phyloP scores from a whole-genome alignment of 2,113 vertebrate species.

The Phrynosoma blainvillii region DNA sequence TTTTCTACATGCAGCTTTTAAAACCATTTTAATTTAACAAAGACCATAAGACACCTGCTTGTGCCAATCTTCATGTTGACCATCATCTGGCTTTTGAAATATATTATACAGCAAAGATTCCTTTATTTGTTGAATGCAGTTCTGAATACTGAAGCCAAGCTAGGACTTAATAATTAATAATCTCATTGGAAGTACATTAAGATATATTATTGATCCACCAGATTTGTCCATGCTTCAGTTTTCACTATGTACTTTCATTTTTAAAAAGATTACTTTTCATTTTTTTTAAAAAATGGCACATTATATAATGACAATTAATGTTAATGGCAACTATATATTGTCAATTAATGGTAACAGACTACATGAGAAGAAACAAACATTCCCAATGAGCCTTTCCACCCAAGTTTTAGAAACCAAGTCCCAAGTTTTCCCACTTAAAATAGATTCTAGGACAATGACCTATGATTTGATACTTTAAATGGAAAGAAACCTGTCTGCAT shows the following conservation, averaged over 20 bases:
- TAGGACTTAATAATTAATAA: not conserved
- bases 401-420: not conserved
- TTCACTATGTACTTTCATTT: not conserved
- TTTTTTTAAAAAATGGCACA: not conserved
- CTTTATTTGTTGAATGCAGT: not conserved
- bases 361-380: not conserved
- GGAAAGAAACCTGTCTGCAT: not conserved
- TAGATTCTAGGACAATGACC: not conserved
- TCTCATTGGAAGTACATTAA: not conserved
- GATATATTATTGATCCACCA: not conserved
- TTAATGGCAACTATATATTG: not conserved
- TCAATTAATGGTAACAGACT: not conserved
- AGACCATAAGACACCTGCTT: not conserved
- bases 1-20: not conserved
- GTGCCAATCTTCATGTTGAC: not conserved
- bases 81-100: not conserved
- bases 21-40: slow-evolving; percentile 1
- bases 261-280: not conserved
- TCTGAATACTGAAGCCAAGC: not conserved
- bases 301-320: not conserved
- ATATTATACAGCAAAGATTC: not conserved
- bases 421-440: not conserved
- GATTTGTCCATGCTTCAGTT: not conserved
- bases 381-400: not conserved
- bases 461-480: not conserved